Conservation (phyloP, 2,113 vertebrate genomes). For the Etheostoma spectabile region DNA sequence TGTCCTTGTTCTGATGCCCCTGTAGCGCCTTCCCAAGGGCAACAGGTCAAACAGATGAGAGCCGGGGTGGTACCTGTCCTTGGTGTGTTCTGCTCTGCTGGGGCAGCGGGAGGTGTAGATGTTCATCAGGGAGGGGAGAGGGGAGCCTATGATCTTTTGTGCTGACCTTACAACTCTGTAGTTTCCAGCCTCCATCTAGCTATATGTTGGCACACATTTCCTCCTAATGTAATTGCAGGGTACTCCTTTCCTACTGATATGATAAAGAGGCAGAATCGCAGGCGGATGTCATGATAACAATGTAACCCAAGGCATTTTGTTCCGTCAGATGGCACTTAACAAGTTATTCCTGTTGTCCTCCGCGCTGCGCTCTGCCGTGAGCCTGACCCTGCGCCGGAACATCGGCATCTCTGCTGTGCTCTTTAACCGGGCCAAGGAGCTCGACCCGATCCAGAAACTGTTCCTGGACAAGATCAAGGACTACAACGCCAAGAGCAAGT, state of each 20-base stretch:
- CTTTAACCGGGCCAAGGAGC: conserved; percentile 88
- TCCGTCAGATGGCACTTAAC: conserved; percentile 88
- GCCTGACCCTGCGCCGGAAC: conserved; percentile 88
- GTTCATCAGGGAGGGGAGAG: too few relatives aligned
- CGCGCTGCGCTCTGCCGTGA: conserved; percentile 80
- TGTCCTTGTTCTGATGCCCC: too few relatives aligned
- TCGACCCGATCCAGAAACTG: conserved; percentile 96
- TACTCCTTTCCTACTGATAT: neutral
- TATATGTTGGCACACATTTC: neutral
- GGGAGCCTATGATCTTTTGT: too few relatives aligned
- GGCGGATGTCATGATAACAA: neutral
- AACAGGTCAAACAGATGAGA: too few relatives aligned
- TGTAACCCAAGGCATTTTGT: neutral
- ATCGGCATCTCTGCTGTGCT: conserved; percentile 90
- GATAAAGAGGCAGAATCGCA: neutral
- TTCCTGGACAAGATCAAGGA: conserved; percentile 97
- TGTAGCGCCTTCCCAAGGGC: too few relatives aligned
- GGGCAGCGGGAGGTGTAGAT: too few relatives aligned
- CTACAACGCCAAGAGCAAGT: conserved; percentile 94
- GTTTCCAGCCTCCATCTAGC: too few relatives aligned
- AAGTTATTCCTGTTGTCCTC: conserved; percentile 87
- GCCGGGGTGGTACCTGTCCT: too few relatives aligned
- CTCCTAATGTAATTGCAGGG: neutral
- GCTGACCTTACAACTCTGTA: too few relatives aligned
- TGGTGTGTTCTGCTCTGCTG: too few relatives aligned